A percentile compares a stretch with the other conserved stretches of the same genome.
phyloP scores from a whole-genome alignment of 2,888 invertebrate genomes.

The Philhelius pedissequus region DNA sequence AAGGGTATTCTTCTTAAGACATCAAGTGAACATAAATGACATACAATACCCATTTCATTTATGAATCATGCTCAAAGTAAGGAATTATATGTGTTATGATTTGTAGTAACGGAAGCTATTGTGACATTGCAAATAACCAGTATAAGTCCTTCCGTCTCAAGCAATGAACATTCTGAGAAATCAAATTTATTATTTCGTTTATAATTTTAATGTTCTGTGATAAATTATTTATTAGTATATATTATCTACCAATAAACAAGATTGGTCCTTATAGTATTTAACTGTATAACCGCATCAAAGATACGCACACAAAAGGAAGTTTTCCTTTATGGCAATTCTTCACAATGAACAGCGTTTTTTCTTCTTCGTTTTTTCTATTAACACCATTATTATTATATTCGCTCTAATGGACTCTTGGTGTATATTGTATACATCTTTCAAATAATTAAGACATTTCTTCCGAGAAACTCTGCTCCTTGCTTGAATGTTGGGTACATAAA shows the following conservation, averaged over 20 bases:
- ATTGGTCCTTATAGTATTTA: background rate
- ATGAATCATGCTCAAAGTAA: too few relatives aligned
- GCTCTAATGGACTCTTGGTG: background rate
- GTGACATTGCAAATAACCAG: too few relatives aligned
- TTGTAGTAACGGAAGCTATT: too few relatives aligned
- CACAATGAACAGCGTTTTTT: background rate
- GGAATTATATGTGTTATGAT: too few relatives aligned
- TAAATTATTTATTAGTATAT: background rate
- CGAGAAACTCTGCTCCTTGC: background rate
- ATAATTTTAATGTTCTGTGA: too few relatives aligned
- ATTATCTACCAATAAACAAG: background rate
- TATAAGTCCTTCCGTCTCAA: too few relatives aligned
- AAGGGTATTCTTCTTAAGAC: too few relatives aligned
- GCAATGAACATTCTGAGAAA: too few relatives aligned
- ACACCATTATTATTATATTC: background rate
- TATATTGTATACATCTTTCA: conserved; percentile 4
- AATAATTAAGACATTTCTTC: conserved; percentile 13
- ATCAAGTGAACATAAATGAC: too few relatives aligned
- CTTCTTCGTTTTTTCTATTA: background rate
- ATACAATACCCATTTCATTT: too few relatives aligned
- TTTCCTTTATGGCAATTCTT: background rate
- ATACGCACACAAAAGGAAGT: background rate
- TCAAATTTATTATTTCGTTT: too few relatives aligned
- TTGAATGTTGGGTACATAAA: background rate
- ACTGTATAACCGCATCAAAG: background rate